Percentiles rank a stretch among this genome's conserved stretches.
These are phyloP conservation scores for Venusia cambrica DNA, from an alignment of 2,888 invertebrate species.

Conservation along the genomic window DNA sequence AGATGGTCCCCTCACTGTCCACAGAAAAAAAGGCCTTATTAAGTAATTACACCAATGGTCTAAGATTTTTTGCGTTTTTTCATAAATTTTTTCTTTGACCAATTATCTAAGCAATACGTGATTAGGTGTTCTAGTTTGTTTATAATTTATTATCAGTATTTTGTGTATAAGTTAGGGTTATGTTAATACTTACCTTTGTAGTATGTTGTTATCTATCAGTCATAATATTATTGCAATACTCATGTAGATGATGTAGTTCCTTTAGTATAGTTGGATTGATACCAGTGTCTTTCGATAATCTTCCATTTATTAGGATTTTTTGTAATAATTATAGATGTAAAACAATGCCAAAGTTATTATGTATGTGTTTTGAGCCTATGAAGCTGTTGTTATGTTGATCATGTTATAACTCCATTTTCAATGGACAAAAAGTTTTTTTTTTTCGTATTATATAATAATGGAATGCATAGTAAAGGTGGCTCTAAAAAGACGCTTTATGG, in stretches of 20 bases:
- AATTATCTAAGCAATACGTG: too few species aligned
- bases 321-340: constrained; percentile 20
- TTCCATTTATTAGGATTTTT: constrained; percentile 19
- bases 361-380: constrained; percentile 15
- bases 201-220: constrained; percentile 8
- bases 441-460: constrained; percentile 11
- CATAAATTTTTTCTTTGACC: too few species aligned
- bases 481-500: constrained; percentile 51
- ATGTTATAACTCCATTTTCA: constrained; percentile 22
- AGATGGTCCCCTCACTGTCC: constrained; percentile 18
- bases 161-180: constrained; percentile 21
- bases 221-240: constrained; percentile 21
- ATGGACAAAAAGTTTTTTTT: constrained; percentile 11
- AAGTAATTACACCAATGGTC: constrained; percentile 36
- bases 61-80: constrained; percentile 29
- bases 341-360: constrained; percentile 15
- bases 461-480: constrained; percentile 31
- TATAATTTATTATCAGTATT: constrained; percentile 12
- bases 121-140: too few species aligned
- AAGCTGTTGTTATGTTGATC: constrained; percentile 16
- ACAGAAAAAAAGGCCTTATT: constrained; percentile 38
- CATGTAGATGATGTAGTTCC: constrained; percentile 20
- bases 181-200: constrained; percentile 15
- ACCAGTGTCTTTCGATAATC: constrained; percentile 21
- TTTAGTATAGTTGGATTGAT: constrained; percentile 16